Base-by-base conservation (phyloP, 2,888 invertebrate species). In the Trachelus stipa region DNA sequence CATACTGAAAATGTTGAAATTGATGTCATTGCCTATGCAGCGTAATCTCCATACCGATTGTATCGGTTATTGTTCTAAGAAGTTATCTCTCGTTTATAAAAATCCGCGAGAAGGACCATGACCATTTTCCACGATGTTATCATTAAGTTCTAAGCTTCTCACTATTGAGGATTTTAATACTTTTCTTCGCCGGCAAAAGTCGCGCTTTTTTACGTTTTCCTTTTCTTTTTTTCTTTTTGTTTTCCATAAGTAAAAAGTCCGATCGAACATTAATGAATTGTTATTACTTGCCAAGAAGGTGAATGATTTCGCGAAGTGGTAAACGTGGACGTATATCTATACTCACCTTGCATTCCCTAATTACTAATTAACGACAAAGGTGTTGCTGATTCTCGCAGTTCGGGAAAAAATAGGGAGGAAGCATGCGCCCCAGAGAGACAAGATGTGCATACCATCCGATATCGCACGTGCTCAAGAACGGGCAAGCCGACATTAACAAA, bases 331-430 rank as follows among this genome's bases (percentile, higher is more conserved):
- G 35, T 30, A 76, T 71, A 56, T 56, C 23, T 56, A 56, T 75
- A 77, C 71, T 77, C 74, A 74, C 74, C 69, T 77, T 71, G 37
- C 69, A 40, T 69, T 75, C 76, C 68, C 78, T 78, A 78, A 78
- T 78, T 78, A 78, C 78, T 76, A 78, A 78, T 78, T 78, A 78
- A 78, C 76, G 73, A 76, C 78, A 78, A 78, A 78, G 75, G 76
- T 75, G 78, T 75, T 75, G 71, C 35, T 73, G 78, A 35, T 68
- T 76, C 31, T 68, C 31, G 71, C 69, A 69, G 75, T 35, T n/a
- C 69, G 56, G 33, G 56, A 73, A 78, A 23, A 56, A 56, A 56
- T 23, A 56, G 23, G 9, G 56, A 23, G 23, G 1, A 56, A 56
- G 56, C 56, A 23, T 56, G 23, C 56, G 9, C 23, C 23, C 23